These are phyloP conservation scores for Uria aalge DNA, from an alignment of 2,113 vertebrate genomes.

Conservation along the genomic window DNA sequence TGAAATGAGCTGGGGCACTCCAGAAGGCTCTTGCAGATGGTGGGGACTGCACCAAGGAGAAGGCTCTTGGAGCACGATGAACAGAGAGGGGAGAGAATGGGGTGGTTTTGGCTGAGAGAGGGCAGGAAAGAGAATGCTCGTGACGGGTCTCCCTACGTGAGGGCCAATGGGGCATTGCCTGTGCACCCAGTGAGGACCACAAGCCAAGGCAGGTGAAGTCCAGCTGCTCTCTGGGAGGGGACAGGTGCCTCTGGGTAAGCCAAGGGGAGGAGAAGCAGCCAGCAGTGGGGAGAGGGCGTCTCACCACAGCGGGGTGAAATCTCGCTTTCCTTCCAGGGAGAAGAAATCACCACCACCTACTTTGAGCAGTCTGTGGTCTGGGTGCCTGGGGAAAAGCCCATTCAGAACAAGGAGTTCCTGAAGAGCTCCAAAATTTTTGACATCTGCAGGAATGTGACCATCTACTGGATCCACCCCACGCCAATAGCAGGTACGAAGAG, in stretches of 20 bases:
- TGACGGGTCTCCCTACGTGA: fast-evolving
- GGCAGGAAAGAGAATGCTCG: not conserved
- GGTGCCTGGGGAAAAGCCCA: conserved; percentile 78
- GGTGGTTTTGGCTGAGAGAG: not conserved
- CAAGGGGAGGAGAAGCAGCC: not conserved
- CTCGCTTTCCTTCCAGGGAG: conserved; percentile 66
- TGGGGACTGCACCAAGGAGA: not conserved
- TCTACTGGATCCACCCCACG: conserved; percentile 80
- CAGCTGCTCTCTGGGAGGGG: not conserved
- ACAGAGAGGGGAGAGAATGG: not conserved
- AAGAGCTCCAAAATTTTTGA: conserved; percentile 79
- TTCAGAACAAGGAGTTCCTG: conserved; percentile 81
- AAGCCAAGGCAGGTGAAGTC: not conserved
- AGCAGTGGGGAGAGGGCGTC: not conserved
- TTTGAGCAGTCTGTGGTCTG: conserved; percentile 80
- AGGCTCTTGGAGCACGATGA: not conserved
- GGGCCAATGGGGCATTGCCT: fast-evolving
- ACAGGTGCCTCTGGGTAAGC: not conserved
- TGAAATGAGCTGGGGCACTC: not conserved
- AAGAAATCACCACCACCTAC: conserved; percentile 77
- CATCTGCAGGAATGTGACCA: conserved; percentile 76
- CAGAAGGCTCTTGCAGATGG: conserved; percentile 10
- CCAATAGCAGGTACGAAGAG: conserved; percentile 71
- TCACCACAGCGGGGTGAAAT: fast-evolving
- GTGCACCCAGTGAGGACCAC: fast-evolving